These are phyloP conservation scores for Orchestes rusci DNA, from an alignment of 2,888 invertebrate species.

Conservation along the genomic window DNA sequence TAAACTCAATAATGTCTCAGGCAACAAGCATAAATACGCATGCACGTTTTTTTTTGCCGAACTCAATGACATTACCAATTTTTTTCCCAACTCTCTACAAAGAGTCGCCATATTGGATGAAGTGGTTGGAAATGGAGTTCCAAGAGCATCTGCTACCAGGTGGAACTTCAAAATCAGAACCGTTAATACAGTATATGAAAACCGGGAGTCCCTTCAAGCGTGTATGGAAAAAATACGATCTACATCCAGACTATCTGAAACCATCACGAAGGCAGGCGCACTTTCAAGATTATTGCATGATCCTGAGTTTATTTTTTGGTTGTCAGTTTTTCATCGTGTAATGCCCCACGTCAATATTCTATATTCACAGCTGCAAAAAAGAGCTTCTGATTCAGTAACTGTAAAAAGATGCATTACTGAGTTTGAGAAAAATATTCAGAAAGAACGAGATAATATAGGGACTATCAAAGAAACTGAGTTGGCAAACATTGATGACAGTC, in stretches of 20 bases:
- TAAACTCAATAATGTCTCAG: constrained; percentile 27
- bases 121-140: not conserved
- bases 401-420: too few relatives aligned
- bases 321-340: too few relatives aligned
- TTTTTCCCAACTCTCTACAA: constrained; percentile 27
- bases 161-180: not conserved
- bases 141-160: not conserved
- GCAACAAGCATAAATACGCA: constrained; percentile 19
- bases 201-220: not conserved
- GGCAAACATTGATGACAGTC: too few relatives aligned
- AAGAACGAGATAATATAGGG: too few relatives aligned
- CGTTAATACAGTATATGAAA: not conserved
- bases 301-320: too few relatives aligned
- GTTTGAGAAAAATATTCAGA: too few relatives aligned
- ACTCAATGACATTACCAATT: constrained; percentile 19
- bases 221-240: not conserved
- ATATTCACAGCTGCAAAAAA: too few relatives aligned
- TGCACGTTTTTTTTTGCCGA: constrained; percentile 26
- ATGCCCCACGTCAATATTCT: too few relatives aligned
- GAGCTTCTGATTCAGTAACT: too few relatives aligned
- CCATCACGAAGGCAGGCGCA: constrained; percentile 1
- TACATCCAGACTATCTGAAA: not conserved
- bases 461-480: too few relatives aligned
- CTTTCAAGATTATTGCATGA: too few relatives aligned
- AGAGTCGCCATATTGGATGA: constrained; percentile 24